Evolutionary conservation across 1,140 invertebrate genomes (phyloP).

Genomic region (Papilio aristodemus): DNA sequence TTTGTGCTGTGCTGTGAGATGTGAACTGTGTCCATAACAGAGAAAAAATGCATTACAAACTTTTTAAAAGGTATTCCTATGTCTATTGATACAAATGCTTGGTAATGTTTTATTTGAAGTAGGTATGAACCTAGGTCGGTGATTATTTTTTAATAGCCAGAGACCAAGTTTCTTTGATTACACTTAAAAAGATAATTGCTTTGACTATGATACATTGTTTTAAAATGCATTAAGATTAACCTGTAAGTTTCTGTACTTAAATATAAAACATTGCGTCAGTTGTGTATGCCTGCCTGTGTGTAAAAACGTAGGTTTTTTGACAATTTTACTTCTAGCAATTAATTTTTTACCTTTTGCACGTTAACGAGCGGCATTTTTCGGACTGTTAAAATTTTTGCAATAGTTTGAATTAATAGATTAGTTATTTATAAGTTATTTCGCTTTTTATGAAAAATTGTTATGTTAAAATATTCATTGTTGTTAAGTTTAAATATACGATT

Average conservation of each 20-base stretch:
- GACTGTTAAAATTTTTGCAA: too few relatives aligned
- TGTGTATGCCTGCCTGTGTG: neutral
- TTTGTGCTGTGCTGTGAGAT: constrained; percentile 46
- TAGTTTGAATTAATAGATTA: too few relatives aligned
- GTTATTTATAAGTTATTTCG: too few relatives aligned
- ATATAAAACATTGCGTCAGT: neutral
- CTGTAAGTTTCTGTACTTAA: neutral
- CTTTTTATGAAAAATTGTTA: too few relatives aligned
- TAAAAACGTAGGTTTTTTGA: too few relatives aligned
- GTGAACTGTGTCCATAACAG: constrained; percentile 39
- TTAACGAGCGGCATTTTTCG: too few relatives aligned
- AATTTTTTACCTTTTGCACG: too few relatives aligned
- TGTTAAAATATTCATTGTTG: neutral
- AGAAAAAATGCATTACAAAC: constrained; percentile 70
- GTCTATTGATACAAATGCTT: constrained; percentile 26
- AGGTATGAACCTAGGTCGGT: neutral
- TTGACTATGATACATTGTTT: neutral
- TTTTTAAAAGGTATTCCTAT: constrained; percentile 66
- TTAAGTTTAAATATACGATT: neutral
- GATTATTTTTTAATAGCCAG: constrained; percentile 1
- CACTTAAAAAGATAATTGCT: neutral
- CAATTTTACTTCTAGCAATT: too few relatives aligned
- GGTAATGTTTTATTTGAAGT: constrained; percentile 28
- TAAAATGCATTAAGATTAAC: neutral
- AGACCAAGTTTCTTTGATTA: neutral